A percentile compares a stretch with the other conserved stretches of the same genome.
These are phyloP conservation scores for Aethina tumida DNA, from an alignment of 1,140 invertebrate species.

Conservation along the genomic window DNA sequence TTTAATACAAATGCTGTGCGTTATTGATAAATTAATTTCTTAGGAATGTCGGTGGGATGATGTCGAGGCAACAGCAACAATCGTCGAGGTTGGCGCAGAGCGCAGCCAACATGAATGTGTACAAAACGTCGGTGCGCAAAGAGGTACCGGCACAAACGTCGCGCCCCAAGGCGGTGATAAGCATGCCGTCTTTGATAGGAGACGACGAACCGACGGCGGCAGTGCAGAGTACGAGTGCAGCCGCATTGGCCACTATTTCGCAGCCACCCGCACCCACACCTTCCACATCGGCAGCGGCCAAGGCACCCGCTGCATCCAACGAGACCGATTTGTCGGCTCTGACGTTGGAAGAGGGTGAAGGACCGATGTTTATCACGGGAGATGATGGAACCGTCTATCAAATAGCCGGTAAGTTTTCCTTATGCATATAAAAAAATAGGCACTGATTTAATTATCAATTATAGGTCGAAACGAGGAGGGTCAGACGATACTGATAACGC, in stretches of 20 bases:
- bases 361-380: constrained; percentile 52
- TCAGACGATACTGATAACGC: constrained; percentile 57
- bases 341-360: constrained; percentile 32
- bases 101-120: not conserved
- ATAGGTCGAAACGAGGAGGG: too few relatives aligned
- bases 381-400: constrained; percentile 58
- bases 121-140: constrained; percentile 1
- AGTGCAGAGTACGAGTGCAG: not conserved
- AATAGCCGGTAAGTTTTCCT: constrained; percentile 46
- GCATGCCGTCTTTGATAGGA: constrained; percentile 26
- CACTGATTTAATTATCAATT: too few relatives aligned
- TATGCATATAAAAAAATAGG: too few relatives aligned
- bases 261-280: constrained; percentile 1
- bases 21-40: too few relatives aligned
- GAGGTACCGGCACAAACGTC: constrained; percentile 13
- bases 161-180: constrained; percentile 24
- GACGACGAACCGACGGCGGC: constrained; percentile 8
- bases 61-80: too few relatives aligned
- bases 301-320: constrained; percentile 8
- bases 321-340: constrained; percentile 22
- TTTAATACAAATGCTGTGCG: too few relatives aligned
- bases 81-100: not conserved
- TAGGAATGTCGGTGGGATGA: too few relatives aligned
- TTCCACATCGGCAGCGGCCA: constrained; percentile 5
- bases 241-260: not conserved